phyloP scores from a whole-genome alignment of 2,888 invertebrate species.

The Eupithecia pulchellata region DNA sequence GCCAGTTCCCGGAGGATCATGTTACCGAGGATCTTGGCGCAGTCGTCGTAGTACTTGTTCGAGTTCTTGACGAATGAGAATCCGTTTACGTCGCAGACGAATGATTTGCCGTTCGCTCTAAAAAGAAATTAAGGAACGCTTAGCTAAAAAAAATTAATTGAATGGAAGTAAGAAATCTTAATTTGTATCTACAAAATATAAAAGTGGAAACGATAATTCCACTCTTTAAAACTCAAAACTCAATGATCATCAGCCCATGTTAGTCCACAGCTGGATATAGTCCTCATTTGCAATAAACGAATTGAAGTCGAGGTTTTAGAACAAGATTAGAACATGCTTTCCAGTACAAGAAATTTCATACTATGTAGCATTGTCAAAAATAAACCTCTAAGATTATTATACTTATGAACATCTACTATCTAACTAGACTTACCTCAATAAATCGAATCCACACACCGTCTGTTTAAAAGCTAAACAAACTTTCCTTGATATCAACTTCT shows the following conservation, averaged over 20 bases:
- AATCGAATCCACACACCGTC: slow-evolving; percentile 99
- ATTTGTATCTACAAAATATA: too few species aligned
- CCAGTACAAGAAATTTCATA: too few species aligned
- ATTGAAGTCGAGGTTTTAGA: too few species aligned
- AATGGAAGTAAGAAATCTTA: too few species aligned
- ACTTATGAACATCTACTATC: not conserved
- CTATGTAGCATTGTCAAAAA: too few species aligned
- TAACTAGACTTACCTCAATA: slow-evolving; percentile 85
- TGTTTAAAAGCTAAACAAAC: slow-evolving; percentile 98
- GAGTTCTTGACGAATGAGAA: slow-evolving; percentile 99
- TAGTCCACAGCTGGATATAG: too few species aligned
- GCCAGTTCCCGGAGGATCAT: slow-evolving; percentile 98
- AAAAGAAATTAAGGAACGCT: slow-evolving; percentile 19
- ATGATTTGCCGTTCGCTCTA: slow-evolving; percentile 99
- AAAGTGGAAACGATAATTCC: not conserved
- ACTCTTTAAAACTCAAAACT: too few species aligned
- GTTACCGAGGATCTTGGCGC: slow-evolving; percentile 98
- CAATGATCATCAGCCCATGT: too few species aligned
- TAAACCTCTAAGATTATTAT: too few species aligned
- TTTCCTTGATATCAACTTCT: slow-evolving; percentile 98
- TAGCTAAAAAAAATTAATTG: too few species aligned
- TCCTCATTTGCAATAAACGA: too few species aligned
- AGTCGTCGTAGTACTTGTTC: slow-evolving; percentile 99
- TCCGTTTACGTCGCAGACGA: slow-evolving; percentile 99
- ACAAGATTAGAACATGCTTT: too few species aligned